A percentile compares a stretch with the other conserved stretches of the same genome.
Conservation (phyloP, 2,888 invertebrate genomes). For the Drosophila kanekoi region DNA sequence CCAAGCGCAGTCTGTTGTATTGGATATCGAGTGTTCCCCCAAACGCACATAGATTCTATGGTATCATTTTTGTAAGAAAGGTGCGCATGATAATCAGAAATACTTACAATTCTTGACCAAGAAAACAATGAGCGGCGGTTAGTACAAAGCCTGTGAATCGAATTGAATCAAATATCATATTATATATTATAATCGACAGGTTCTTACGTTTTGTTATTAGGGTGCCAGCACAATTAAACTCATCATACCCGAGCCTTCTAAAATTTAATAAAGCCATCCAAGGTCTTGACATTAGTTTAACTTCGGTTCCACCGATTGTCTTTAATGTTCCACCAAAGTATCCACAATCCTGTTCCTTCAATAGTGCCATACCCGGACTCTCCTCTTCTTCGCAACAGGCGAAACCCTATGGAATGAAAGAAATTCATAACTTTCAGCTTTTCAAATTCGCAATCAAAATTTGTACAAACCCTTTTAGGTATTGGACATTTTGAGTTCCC, state of each 20-base stretch:
- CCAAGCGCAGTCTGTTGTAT: not conserved
- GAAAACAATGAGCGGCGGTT: conserved; percentile 47
- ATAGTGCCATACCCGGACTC: conserved; percentile 3
- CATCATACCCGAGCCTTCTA: rapidly evolving
- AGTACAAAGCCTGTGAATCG: conserved; percentile 26
- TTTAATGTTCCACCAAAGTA: rapidly evolving
- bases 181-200: too few species aligned
- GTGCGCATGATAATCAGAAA: too few species aligned
- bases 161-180: not conserved
- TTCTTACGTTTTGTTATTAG: conserved; percentile 38
- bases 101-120: conserved; percentile 17
- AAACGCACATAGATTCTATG: conserved; percentile 22
- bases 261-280: conserved; percentile 38
- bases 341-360: conserved; percentile 25
- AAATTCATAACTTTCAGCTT: not conserved
- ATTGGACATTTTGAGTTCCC: not conserved
- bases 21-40: conserved; percentile 18
- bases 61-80: too few species aligned
- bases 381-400: conserved; percentile 17
- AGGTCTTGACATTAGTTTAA: conserved; percentile 31
- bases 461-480: not conserved
- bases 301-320: not conserved
- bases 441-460: too few species aligned
- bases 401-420: not conserved
- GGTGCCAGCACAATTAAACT: conserved; percentile 30